Conservation (phyloP, 2,797 vertebrate genomes). For the Spinus pinus region DNA sequence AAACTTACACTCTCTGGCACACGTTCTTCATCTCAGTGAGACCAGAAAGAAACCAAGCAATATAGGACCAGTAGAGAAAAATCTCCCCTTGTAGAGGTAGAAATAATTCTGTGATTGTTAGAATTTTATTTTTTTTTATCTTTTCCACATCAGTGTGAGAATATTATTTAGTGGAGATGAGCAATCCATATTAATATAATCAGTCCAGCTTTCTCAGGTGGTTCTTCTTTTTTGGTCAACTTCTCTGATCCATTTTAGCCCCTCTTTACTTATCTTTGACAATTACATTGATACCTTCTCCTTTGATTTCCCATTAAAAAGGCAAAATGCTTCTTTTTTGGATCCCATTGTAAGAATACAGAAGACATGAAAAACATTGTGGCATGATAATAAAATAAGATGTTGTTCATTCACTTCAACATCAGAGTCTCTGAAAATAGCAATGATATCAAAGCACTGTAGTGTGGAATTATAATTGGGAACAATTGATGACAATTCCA, state of each 20-base stretch:
- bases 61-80: not conserved
- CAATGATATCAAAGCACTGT: not conserved
- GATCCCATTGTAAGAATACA: not conserved
- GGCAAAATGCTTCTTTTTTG: not conserved
- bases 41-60: not conserved
- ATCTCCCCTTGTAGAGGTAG: not conserved
- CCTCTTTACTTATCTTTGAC: not conserved
- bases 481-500: not conserved
- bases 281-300: not conserved
- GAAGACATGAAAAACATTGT: not conserved
- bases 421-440: not conserved
- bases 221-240: not conserved
- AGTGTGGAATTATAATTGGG: not conserved
- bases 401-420: not conserved
- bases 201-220: not conserved
- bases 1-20: not conserved
- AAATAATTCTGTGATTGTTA: not conserved
- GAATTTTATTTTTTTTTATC: accelerated
- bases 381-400: not conserved
- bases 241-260: not conserved
- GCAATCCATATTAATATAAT: not conserved
- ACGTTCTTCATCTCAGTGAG: not conserved
- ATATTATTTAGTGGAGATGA: not conserved
- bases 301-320: not conserved
- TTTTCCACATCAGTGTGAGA: not conserved